Percentiles rank a stretch among this genome's conserved stretches.
These are phyloP conservation scores for Lymantria dispar DNA, from an alignment of 2,888 invertebrate genomes.

Conservation along the genomic window DNA sequence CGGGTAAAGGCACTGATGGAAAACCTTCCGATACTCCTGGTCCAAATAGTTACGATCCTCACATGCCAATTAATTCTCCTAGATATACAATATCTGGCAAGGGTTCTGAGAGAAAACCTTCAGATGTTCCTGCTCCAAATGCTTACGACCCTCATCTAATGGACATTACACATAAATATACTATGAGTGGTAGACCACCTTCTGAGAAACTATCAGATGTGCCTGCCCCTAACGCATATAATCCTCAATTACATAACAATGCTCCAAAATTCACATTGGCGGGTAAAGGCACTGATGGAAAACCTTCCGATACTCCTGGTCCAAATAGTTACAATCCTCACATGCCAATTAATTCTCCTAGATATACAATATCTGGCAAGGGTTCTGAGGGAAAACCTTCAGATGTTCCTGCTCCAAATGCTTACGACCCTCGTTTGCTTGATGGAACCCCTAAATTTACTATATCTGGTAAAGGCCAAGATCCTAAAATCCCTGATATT, in stretches of 20 bases:
- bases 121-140: conserved; percentile 67
- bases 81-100: conserved; percentile 83
- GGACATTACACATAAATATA: conserved; percentile 82
- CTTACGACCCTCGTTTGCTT: conserved; percentile 73
- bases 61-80: conserved; percentile 77
- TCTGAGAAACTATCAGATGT: conserved; percentile 43
- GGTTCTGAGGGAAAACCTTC: conserved; percentile 64
- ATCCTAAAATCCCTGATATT: conserved; percentile 48
- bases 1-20: conserved; percentile 79
- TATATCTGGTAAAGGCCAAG: conserved; percentile 85
- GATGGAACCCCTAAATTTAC: conserved; percentile 84
- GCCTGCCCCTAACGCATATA: conserved; percentile 79
- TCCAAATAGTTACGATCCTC: conserved; percentile 83
- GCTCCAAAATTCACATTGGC: conserved; percentile 85
- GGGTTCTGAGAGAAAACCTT: conserved; percentile 67
- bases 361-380: conserved; percentile 85
- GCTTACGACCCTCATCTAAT: conserved; percentile 75
- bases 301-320: conserved; percentile 83
- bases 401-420: conserved; percentile 83
- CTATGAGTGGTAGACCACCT: conserved; percentile 84
- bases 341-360: conserved; percentile 78
- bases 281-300: conserved; percentile 79
- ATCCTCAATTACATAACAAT: conserved; percentile 76
- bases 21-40: conserved; percentile 83
- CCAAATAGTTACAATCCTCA: conserved; percentile 83